phyloP scores from a whole-genome alignment of 2,888 invertebrate genomes.

The Noctua janthe region DNA sequence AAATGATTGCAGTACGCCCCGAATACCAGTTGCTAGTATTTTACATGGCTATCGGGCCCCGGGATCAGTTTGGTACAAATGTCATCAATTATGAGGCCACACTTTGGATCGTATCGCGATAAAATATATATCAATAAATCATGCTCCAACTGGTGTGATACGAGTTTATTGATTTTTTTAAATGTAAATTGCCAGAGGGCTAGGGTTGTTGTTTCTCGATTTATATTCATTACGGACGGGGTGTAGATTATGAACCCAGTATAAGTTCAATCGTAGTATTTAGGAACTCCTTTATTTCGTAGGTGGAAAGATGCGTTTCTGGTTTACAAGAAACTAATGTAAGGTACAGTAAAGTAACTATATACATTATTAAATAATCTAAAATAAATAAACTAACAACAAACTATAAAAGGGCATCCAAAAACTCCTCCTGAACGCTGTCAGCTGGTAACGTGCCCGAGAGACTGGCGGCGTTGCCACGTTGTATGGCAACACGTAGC shows the following conservation, averaged over 20 bases:
- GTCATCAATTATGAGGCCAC: slow-evolving; percentile 87
- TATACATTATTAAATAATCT: no score
- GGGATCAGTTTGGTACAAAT: slow-evolving; percentile 79
- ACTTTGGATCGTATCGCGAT: slow-evolving; percentile 88
- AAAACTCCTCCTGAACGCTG: no score
- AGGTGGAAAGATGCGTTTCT: no score
- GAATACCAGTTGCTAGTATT: slow-evolving; percentile 53
- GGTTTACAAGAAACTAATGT: not conserved
- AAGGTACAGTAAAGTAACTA: no score
- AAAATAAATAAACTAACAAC: no score
- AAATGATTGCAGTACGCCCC: slow-evolving; percentile 82
- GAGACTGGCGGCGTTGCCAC: no score
- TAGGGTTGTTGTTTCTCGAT: slow-evolving; percentile 83
- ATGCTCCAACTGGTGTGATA: slow-evolving; percentile 84
- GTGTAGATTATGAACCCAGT: slow-evolving; percentile 35
- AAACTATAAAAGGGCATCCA: no score
- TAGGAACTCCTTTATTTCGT: not conserved
- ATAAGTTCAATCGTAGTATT: slow-evolving; percentile 17
- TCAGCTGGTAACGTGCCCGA: no score
- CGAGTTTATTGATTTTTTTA: slow-evolving; percentile 87
- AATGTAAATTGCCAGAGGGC: slow-evolving; percentile 87
- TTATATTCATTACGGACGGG: slow-evolving; percentile 86
- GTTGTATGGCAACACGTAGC: no score
- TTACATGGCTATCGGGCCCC: slow-evolving; percentile 64
- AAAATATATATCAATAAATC: slow-evolving; percentile 89